Conservation (phyloP, 2,113 vertebrate species). For the Sander lucioperca region DNA sequence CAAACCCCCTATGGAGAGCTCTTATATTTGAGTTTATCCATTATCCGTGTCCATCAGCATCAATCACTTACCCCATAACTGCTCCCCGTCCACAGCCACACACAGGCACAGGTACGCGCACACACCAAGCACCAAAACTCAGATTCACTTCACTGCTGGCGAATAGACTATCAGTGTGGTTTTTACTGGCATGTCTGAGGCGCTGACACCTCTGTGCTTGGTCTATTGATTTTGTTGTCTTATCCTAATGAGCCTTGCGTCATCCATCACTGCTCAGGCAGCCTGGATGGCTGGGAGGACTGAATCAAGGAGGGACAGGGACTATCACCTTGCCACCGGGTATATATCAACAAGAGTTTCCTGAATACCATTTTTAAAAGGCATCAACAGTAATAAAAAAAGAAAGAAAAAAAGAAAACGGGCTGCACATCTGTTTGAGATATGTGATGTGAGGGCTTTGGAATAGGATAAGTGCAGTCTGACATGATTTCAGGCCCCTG, state of each 20-base stretch:
- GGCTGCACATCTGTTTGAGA: conserved; percentile 46
- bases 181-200: conserved; percentile 65
- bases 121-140: conserved; percentile 48
- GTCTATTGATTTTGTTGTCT: conserved; percentile 80
- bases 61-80: conserved; percentile 67
- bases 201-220: conserved; percentile 60
- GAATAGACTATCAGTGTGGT: conserved; percentile 60
- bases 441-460: conserved; percentile 43
- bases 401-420: neutral
- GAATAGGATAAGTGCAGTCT: conserved; percentile 69
- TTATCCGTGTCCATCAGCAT: conserved; percentile 75
- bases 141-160: conserved; percentile 50
- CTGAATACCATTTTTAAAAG: conserved; percentile 54
- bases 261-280: conserved; percentile 74
- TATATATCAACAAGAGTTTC: conserved; percentile 64
- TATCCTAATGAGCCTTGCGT: conserved; percentile 77
- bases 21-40: conserved; percentile 72
- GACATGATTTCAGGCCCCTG: conserved; percentile 73
- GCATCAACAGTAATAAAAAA: conserved; percentile 39
- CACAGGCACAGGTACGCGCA: conserved; percentile 24
- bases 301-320: conserved; percentile 64
- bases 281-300: conserved; percentile 40
- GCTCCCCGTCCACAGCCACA: conserved; percentile 47
- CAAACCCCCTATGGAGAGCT: conserved; percentile 28
- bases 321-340: conserved; percentile 67